Evolutionary conservation across 2,113 vertebrate genomes (phyloP), one percentile per base, ranked within the genome.

Genomic region (Python bivittatus): DNA sequence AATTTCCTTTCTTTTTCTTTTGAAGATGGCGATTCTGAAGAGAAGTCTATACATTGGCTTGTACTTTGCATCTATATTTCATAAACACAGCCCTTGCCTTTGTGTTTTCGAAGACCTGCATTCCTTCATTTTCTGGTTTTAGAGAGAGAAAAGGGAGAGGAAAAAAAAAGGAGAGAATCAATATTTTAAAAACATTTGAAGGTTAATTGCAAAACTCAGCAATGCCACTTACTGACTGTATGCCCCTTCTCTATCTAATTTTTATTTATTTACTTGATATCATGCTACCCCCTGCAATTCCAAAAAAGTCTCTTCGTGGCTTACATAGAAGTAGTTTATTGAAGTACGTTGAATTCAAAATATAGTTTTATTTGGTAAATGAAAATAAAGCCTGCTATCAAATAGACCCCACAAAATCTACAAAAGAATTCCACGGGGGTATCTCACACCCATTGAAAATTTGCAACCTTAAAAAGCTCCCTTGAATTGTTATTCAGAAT

Each of bases 21-120:
- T 61, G 7, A n/a, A 20, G 8, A 84, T 33, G 17, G 6, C 29
- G 20, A 23, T 22, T 33, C 13, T 29, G 12, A 29, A 84, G 22
- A 17, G 0, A 20, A 17, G 25, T 38, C 33, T 25, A 20, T 42
- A 48, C 58, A 68, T 22, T 44, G 17, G 54, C 22, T 85, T 92
- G 27, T 25, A 23, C 88, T 52, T 5, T 27, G 7, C 12, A 85
- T 29, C 25, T 0, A 13, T 5, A 23, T 11, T n/a, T 58, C 4
- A 42, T 42, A 42, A 79, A 42, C 17, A 38, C 17, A 88, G 54
- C 11, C 12, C 11, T 58, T 53, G 29, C 22, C 13, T 58, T 83
- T 79, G 58, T 15, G 42, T 15, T 27, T 93, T 92, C 53, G 38
- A 92, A 96, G 52, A 33, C 90, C 38, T 33, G 94, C 92, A 12